Evolutionary conservation across 23 tunicate species (phyloP), one percentile per base, ranked within the genome.

Genomic region (Clavelina lepadiformis): DNA sequence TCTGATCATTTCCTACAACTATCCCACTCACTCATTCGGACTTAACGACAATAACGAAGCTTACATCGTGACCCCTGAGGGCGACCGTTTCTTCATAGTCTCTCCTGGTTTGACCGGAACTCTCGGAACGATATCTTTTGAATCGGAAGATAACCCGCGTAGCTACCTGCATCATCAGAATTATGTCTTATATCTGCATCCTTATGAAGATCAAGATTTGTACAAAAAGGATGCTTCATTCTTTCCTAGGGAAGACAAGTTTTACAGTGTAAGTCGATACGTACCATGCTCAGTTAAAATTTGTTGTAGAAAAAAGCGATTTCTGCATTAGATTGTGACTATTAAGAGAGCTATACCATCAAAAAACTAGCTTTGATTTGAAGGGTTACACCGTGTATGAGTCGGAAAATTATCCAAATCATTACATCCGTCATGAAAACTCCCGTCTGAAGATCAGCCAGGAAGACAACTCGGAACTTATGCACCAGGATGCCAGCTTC

Each of bases 331-430:
- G n/a, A n/a, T n/a, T n/a, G n/a, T n/a, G n/a, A n/a, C n/a, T n/a
- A n/a, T n/a, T n/a, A n/a, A n/a, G n/a, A n/a, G n/a, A n/a, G n/a
- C n/a, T n/a, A n/a, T n/a, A n/a, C n/a, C n/a, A n/a, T n/a, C 50
- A 44, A 13, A 13, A 44, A 44, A 54, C 73, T n/a, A n/a, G n/a
- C n/a, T n/a, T n/a, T n/a, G n/a, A n/a, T n/a, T n/a, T n/a, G n/a
- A n/a, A 82, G 91, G 91, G 61, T 6, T 74, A 74, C 51, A 65
- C 91, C 0, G 82, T 64, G 13, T 82, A 74, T 58, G 81, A 82
- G 47, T 82, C 91, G 0, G 32, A n/a, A 38, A 82, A 82, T 41
- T 74, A 54, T 35, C 81, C 68, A 29, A 60, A 35, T 28, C 61
- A 54, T 35, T 82, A 73, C 27, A 64, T 82, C 0, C 51, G 81